Base-by-base conservation (phyloP, 2,113 vertebrate species). In the Bostrychus sinensis region DNA sequence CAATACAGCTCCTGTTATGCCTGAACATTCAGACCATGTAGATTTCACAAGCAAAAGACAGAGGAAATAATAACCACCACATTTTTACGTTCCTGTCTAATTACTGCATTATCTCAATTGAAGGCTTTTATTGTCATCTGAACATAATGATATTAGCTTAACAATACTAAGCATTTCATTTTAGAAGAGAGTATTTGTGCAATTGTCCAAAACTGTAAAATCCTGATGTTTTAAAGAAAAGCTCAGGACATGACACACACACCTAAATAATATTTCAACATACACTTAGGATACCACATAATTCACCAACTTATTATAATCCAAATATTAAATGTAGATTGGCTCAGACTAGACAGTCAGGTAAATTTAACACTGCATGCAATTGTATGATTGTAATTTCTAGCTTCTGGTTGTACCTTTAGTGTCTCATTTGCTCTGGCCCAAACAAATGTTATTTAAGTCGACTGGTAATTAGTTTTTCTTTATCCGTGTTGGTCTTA, bases 81-180 rank as follows among this genome's bases (percentile, higher is more conserved):
- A 53, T 63, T 66, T 56, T 55, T 70, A 53, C 57, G 58, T 56
- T 46, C 57, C 62, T 55, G 30, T 66, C 59, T 66, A 66, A 80
- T 83, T 77, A 78, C 74, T 68, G n/a, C n/a, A n/a, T n/a, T n/a
- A n/a, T n/a, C n/a, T 75, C 66, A 71, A 68, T 73, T 78, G 36
- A 70, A 62, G 32, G 59, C 51, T 71, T 81, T 81, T 62, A n/a
- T n/a, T n/a, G n/a, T n/a, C n/a, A n/a, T n/a, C n/a, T n/a, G n/a
- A n/a, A n/a, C n/a, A n/a, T n/a, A n/a, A n/a, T n/a, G n/a, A n/a
- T n/a, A n/a, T n/a, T n/a, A n/a, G n/a, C n/a, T n/a, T n/a, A n/a
- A n/a, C n/a, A n/a, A n/a, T n/a, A n/a, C n/a, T n/a, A n/a, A n/a
- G n/a, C n/a, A n/a, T n/a, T n/a, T n/a, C n/a, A n/a, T n/a, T n/a